Percentiles rank a stretch among this genome's conserved stretches.
phyloP scores from a whole-genome alignment of 2,888 invertebrate species.

The Emesis castigata region DNA sequence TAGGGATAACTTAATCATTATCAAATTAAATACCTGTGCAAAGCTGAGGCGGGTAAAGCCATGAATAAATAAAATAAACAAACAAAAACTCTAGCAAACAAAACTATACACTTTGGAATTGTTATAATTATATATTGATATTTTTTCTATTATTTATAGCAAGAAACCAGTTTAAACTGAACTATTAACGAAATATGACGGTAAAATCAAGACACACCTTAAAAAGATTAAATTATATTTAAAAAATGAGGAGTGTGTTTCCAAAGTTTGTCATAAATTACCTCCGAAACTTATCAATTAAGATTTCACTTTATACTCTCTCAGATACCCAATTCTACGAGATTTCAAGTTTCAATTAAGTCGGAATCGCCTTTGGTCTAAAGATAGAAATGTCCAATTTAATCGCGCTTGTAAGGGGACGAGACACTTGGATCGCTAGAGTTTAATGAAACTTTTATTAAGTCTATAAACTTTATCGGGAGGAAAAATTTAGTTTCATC shows the following conservation, averaged over 20 bases:
- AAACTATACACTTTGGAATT: too few relatives aligned
- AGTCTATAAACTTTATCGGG: slow-evolving; percentile 2
- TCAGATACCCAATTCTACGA: slow-evolving; percentile 57
- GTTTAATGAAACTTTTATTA: not conserved
- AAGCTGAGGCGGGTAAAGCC: too few relatives aligned
- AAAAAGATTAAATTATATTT: not conserved
- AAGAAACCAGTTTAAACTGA: not conserved
- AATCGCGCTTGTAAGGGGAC: slow-evolving; percentile 27
- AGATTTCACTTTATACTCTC: slow-evolving; percentile 33
- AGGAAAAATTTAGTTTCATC: not conserved
- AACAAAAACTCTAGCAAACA: too few relatives aligned
- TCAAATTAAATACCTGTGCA: too few relatives aligned
- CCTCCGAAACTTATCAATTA: not conserved
- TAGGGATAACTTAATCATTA: too few relatives aligned
- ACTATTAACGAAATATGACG: not conserved
- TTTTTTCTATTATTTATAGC: too few relatives aligned
- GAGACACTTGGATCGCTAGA: slow-evolving; percentile 1
- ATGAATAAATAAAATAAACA: too few relatives aligned
- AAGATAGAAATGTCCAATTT: slow-evolving; percentile 59
- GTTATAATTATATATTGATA: too few relatives aligned
- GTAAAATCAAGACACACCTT: not conserved
- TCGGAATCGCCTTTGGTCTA: slow-evolving; percentile 58
- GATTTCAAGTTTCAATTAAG: slow-evolving; percentile 68
- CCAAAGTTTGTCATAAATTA: not conserved
- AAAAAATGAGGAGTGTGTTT: not conserved